Base-by-base conservation (phyloP, 1,140 invertebrate genomes). In the Oreohelix idahoensis region DNA sequence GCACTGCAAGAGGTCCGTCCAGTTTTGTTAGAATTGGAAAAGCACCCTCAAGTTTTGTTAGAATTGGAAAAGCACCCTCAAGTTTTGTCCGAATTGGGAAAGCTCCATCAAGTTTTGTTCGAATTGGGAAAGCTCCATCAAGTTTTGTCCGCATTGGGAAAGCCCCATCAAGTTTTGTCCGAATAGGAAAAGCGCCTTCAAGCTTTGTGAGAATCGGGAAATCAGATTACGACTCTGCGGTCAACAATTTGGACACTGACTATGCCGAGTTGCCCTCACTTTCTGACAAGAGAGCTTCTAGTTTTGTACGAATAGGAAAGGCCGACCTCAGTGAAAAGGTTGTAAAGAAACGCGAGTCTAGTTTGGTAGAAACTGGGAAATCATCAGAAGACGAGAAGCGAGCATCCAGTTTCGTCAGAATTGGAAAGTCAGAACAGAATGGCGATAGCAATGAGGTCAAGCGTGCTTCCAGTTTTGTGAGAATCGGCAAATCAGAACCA, bases 181-280 rank as follows among this genome's bases (percentile, higher is more conserved):
- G 42, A 45, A 73, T 81, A 2, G 83, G 80, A 32, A 84, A 69
- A 49, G 15, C n/a, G 23, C 71, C 51, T 39, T 83, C 69, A 58
- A 83, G 82, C 51, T 85, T 85, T 71, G 81, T 85, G 2, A 76
- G 84, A 38, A 83, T 85, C 20, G 84, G 84, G 20, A 81, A 81
- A 45, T n/a, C n/a, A n/a, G n/a, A n/a, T n/a, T n/a, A 53, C 29
- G n/a, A 38, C 2, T 74, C 39, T 17, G 63, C 82, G 32, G 77
- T 51, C 20, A 74, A 73, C 20, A 74, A 73, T 32, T 32, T 69
- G 15, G 29, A 36, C 29, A 74, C 77, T 32, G 71, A 70, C 11
- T 79, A 49, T 26, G 58, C 63, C n/a, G 77, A 75, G 10, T 15
- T 17, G 4, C 42, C 32, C 17, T 36, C 51, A 15, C 49, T 73